These are phyloP conservation scores for Vanessa tameamea DNA, from an alignment of 1,140 invertebrate species.

Conservation along the genomic window DNA sequence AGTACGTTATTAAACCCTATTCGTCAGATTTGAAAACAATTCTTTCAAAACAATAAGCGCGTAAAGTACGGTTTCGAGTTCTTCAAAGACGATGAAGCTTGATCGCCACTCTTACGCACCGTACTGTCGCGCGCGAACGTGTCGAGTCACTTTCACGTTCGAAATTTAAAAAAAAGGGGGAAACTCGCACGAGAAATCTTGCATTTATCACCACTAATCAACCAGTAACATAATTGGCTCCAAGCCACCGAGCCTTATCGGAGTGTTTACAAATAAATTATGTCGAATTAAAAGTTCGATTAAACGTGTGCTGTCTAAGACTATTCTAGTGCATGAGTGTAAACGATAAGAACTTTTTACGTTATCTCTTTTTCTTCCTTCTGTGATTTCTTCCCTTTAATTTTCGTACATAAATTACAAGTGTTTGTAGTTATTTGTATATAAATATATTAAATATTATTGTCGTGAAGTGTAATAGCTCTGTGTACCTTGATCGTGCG, in stretches of 20 bases:
- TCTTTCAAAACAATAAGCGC: slow-evolving; percentile 17
- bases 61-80: slow-evolving; percentile 16
- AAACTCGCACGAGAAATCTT: slow-evolving; percentile 58
- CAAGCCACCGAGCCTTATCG: slow-evolving; percentile 45
- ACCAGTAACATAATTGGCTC: slow-evolving; percentile 52
- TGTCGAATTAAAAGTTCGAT: slow-evolving; percentile 55
- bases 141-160: slow-evolving; percentile 67
- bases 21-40: background rate
- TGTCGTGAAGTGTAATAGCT: background rate
- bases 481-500: background rate
- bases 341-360: slow-evolving; percentile 34
- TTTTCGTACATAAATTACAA: slow-evolving; percentile 32
- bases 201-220: slow-evolving; percentile 55
- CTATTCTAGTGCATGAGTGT: slow-evolving; percentile 44
- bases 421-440: background rate
- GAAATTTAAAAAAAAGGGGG: slow-evolving; percentile 66
- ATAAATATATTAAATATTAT: background rate
- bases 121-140: slow-evolving; percentile 62
- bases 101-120: slow-evolving; percentile 54
- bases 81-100: slow-evolving; percentile 7
- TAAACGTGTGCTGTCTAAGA: slow-evolving; percentile 17
- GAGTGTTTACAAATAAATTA: slow-evolving; percentile 65
- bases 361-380: slow-evolving; percentile 46
- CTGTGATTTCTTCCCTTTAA: slow-evolving; percentile 6
- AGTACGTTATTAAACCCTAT: too few relatives aligned